Base-by-base conservation (phyloP, 2,113 vertebrate genomes). In the Heterotilapia buettikoferi region DNA sequence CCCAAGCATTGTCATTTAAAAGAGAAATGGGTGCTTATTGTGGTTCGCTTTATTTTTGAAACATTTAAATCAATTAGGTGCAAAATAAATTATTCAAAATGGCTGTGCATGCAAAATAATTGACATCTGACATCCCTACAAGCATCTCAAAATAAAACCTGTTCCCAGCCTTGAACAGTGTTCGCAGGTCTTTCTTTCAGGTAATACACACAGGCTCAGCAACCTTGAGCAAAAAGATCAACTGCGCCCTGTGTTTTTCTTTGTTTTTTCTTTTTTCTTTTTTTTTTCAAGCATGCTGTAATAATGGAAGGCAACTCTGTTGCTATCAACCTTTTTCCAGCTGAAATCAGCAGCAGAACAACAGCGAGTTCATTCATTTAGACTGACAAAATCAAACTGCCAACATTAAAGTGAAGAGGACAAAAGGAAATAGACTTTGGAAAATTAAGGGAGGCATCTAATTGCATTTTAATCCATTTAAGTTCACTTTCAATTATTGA, bases 251-350 rank as follows among this genome's bases (percentile, higher is more conserved):
- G 68, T 47, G 68, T 73, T 26, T 26, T 9, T 26, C 16, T 63
- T 50, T 36, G 16, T 47, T 63, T 82, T 24, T 81, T 43, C 3
- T 81, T 56, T 52, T 24, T 54, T 54, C 24, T 21, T 56, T 56
- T 9, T 56, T 56, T 9, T 61, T 61, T 5, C 10, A 31, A 78
- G 19, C 18, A 19, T n/a, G 18, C 73, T 78, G 43, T 45, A 78
- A 8, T 29, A 31, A 78, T 78, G 0, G 71, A 31, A 78, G 43
- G 4, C 73, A 31, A 19, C 71, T 76, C 0, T 0, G 9, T 50
- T 68, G 43, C 3, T 81, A 63, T 73, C 9, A 84, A 40, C 50
- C 53, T 57, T 57, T 76, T 45, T 21, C 43, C 24, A 9, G 24
- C 0, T 57, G 52, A 45, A 14, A 47, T 18, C 45, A 47, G 82